Conservation (phyloP, 2,797 vertebrate genomes). For the Ctenosaura bakeri region DNA sequence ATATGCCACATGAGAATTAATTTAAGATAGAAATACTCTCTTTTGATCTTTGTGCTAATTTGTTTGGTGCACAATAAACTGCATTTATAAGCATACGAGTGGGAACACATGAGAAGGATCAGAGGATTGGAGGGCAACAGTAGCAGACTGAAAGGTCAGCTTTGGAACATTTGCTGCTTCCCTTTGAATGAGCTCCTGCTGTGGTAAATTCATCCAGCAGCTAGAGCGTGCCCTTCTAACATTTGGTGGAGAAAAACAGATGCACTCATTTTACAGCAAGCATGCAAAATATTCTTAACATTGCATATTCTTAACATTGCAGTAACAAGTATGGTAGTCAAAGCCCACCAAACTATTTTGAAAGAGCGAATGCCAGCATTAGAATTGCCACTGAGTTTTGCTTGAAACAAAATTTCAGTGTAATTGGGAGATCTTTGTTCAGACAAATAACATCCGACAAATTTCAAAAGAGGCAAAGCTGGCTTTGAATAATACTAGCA, state of each 20-base stretch:
- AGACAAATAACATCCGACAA: neutral
- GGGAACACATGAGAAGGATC: conserved; percentile 11
- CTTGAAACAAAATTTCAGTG: neutral
- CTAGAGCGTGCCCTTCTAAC: neutral
- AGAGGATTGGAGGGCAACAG: conserved; percentile 20
- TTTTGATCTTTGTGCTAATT: conserved; percentile 34
- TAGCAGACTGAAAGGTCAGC: neutral
- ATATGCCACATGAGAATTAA: conserved; percentile 24
- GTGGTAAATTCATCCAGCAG: neutral
- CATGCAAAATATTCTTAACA: neutral
- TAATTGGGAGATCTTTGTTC: neutral
- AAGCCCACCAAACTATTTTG: neutral
- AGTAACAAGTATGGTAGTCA: neutral
- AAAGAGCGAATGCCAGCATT: neutral
- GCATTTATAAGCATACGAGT: conserved; percentile 1
- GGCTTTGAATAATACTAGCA: neutral
- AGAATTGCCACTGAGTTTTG: neutral
- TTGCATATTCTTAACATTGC: neutral
- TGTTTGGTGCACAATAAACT: conserved; percentile 3
- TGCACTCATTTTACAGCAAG: neutral
- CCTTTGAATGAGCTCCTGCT: conserved; percentile 23
- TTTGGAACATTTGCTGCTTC: conserved; percentile 26
- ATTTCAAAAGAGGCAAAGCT: neutral
- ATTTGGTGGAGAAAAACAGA: conserved; percentile 15
- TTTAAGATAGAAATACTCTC: conserved; percentile 37